Conservation (phyloP, 2,888 invertebrate genomes). For the Sphecodes monilicornis region DNA sequence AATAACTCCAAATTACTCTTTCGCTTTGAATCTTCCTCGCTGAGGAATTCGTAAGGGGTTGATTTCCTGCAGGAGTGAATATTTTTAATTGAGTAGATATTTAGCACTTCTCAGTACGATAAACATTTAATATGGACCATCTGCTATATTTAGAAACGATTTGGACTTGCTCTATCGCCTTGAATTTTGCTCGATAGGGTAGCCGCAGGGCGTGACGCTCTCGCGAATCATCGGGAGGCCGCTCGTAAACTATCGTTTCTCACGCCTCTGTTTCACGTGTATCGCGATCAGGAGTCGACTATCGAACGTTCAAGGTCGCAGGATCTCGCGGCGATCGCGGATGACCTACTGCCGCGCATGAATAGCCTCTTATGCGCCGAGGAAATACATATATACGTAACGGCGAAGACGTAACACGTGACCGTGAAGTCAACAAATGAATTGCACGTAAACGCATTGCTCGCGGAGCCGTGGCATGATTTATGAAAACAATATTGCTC, state of each 20-base stretch:
- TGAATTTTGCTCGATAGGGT: neutral
- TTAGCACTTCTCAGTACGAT: neutral
- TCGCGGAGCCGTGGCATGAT: conserved; percentile 45
- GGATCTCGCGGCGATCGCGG: conserved; percentile 57
- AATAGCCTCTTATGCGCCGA: conserved; percentile 57
- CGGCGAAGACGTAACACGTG: conserved; percentile 69
- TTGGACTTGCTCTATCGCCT: neutral
- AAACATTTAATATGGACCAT: neutral
- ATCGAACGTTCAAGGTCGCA: conserved; percentile 57
- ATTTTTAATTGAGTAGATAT: neutral
- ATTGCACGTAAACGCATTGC: conserved; percentile 63
- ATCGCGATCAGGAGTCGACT: conserved; percentile 13
- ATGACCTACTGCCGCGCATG: conserved; percentile 64
- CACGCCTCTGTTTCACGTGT: conserved; percentile 31
- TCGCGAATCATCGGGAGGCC: neutral
- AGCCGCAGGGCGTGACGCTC: neutral
- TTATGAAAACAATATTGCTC: conserved; percentile 54
- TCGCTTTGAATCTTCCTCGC: too few species aligned
- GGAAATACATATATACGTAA: conserved; percentile 65
- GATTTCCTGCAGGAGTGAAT: too few species aligned
- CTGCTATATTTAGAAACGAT: neutral
- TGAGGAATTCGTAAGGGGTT: too few species aligned
- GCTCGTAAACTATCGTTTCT: conserved; percentile 27
- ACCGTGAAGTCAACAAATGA: conserved; percentile 70
- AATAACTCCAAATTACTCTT: too few species aligned